These are phyloP conservation scores for Elysia crispata DNA, from an alignment of 2,888 invertebrate genomes.

Conservation along the genomic window DNA sequence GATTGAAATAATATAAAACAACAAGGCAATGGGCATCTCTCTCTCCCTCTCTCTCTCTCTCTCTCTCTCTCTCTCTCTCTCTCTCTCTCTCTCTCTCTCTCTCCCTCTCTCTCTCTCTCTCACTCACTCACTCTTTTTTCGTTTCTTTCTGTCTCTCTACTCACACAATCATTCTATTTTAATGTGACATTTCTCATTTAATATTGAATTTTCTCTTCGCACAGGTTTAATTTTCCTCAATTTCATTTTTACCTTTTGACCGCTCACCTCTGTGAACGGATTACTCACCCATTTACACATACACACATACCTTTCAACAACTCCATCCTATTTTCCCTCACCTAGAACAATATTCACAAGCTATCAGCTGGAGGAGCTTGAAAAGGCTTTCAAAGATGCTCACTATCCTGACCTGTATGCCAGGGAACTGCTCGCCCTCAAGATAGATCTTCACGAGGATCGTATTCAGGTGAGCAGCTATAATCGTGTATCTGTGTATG, in stretches of 20 bases:
- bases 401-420: slow-evolving; percentile 99
- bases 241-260: too few species aligned
- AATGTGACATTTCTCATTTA: background rate
- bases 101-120: background rate
- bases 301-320: too few species aligned
- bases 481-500: background rate
- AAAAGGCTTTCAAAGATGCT: slow-evolving; percentile 99
- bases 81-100: background rate
- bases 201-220: background rate
- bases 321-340: too few species aligned
- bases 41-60: background rate
- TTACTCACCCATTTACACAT: too few species aligned
- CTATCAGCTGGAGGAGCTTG: slow-evolving; percentile 98
- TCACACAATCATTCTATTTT: background rate
- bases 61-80: background rate
- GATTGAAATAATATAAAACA: background rate
- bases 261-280: too few species aligned
- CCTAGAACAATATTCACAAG: slow-evolving; percentile 95
- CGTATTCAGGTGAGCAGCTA: slow-evolving; percentile 75
- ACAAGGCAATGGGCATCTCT: background rate
- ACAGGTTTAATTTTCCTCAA: background rate
- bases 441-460: slow-evolving; percentile 77
- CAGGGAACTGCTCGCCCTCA: slow-evolving; percentile 80
- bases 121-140: background rate
- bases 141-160: background rate